phyloP scores from a whole-genome alignment of 1,140 invertebrate species.

The Aphaenogaster floridana region DNA sequence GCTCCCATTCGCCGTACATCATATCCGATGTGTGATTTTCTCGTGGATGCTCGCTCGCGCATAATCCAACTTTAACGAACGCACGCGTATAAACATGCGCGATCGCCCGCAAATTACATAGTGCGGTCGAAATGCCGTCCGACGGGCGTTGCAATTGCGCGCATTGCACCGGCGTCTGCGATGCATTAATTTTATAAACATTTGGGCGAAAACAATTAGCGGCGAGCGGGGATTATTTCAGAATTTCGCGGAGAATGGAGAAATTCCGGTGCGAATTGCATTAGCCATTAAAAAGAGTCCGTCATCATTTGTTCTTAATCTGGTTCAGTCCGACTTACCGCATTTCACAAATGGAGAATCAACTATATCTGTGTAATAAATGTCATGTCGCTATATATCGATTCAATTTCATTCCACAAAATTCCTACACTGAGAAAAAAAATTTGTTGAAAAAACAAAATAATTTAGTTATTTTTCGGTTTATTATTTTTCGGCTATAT shows the following conservation, averaged over 20 bases:
- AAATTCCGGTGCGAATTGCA: constrained; percentile 23
- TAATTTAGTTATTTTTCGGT: no score
- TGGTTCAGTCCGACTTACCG: not conserved
- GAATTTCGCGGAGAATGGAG: not conserved
- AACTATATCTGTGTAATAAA: not conserved
- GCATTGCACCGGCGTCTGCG: not conserved
- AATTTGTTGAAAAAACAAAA: no score
- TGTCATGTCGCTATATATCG: not conserved
- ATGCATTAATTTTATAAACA: constrained; percentile 58
- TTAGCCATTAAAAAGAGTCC: not conserved
- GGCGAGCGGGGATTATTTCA: constrained; percentile 35
- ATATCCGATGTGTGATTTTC: not conserved
- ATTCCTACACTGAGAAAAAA: no score
- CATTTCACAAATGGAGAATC: not conserved
- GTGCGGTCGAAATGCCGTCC: constrained; percentile 46
- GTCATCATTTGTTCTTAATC: not conserved
- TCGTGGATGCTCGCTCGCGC: constrained; percentile 30
- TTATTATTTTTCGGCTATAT: no score
- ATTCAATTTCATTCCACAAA: not conserved
- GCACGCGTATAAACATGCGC: constrained; percentile 20
- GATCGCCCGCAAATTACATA: constrained; percentile 51
- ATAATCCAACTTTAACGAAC: constrained; percentile 65
- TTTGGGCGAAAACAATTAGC: constrained; percentile 30
- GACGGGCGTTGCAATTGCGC: constrained; percentile 13
- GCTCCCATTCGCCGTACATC: not conserved